Evolutionary conservation across 2,888 invertebrate species (phyloP).

Genomic region (Cynaeus angustus): DNA sequence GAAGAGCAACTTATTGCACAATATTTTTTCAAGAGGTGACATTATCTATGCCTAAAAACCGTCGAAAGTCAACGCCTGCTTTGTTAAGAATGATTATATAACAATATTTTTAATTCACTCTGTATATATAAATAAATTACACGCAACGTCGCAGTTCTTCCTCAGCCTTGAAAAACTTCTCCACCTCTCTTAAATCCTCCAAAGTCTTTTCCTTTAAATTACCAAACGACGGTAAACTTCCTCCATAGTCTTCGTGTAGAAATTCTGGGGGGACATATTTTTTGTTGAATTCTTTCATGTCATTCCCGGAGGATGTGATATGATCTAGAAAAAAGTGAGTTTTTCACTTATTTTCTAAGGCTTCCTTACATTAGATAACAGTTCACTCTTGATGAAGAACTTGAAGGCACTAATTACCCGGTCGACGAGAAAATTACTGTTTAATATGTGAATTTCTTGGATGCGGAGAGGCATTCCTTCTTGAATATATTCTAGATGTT

Average conservation of each 20-base stretch:
- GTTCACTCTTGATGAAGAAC: background rate
- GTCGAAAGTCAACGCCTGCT: too few relatives aligned
- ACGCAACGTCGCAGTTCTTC: conserved; percentile 54
- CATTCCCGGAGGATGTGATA: conserved; percentile 76
- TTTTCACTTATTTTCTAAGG: too few relatives aligned
- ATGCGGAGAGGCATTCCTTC: background rate
- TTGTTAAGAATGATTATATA: too few relatives aligned
- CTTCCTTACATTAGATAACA: too few relatives aligned
- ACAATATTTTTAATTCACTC: too few relatives aligned
- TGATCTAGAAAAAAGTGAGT: conserved; percentile 62
- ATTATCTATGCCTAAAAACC: too few relatives aligned
- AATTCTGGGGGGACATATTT: conserved; percentile 70
- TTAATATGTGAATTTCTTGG: background rate
- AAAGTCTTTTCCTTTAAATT: conserved; percentile 72
- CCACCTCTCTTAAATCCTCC: conserved; percentile 62
- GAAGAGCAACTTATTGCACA: background rate
- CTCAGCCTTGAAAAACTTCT: conserved; percentile 65
- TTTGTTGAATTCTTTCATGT: conserved; percentile 73
- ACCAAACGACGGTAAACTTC: conserved; percentile 67
- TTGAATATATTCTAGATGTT: background rate
- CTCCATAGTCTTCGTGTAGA: conserved; percentile 76
- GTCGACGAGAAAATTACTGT: background rate
- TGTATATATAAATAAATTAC: too few relatives aligned
- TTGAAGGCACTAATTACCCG: background rate
- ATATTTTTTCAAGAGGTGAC: too few relatives aligned